phyloP scores from a whole-genome alignment of 2,113 vertebrate genomes.

The Cynopterus brachyotis region DNA sequence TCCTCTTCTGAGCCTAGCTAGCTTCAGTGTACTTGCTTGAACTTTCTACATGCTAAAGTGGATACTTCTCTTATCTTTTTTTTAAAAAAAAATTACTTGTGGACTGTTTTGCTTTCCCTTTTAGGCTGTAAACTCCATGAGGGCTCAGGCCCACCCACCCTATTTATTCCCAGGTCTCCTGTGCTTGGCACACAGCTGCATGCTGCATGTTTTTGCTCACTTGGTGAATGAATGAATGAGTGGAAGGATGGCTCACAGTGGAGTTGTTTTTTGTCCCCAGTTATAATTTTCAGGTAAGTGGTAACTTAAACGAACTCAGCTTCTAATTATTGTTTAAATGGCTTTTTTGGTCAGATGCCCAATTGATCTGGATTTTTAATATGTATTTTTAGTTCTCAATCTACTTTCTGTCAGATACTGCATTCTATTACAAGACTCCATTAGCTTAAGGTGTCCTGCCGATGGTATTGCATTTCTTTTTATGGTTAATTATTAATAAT shows the following conservation, averaged over 20 bases:
- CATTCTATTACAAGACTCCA: slow-evolving; percentile 3
- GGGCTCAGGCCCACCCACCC: neutral
- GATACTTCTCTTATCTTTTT: neutral
- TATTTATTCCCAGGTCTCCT: neutral
- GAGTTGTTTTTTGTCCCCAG: neutral
- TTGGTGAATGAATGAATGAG: neutral
- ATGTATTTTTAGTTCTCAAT: slow-evolving; percentile 45
- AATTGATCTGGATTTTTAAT: slow-evolving; percentile 35
- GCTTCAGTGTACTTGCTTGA: neutral
- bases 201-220: neutral
- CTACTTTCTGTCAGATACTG: neutral
- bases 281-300: neutral
- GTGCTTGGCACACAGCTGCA: neutral
- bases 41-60: neutral
- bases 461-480: neutral
- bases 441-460: neutral
- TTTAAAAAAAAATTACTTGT: neutral
- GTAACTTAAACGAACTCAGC: neutral
- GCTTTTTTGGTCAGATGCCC: slow-evolving; percentile 4
- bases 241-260: neutral
- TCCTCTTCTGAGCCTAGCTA: neutral
- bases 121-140: neutral
- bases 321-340: slow-evolving; percentile 47
- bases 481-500: slow-evolving; percentile 3
- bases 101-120: neutral